Conservation (phyloP, 2,797 vertebrate genomes). For the Basileuterus tristriatus region DNA sequence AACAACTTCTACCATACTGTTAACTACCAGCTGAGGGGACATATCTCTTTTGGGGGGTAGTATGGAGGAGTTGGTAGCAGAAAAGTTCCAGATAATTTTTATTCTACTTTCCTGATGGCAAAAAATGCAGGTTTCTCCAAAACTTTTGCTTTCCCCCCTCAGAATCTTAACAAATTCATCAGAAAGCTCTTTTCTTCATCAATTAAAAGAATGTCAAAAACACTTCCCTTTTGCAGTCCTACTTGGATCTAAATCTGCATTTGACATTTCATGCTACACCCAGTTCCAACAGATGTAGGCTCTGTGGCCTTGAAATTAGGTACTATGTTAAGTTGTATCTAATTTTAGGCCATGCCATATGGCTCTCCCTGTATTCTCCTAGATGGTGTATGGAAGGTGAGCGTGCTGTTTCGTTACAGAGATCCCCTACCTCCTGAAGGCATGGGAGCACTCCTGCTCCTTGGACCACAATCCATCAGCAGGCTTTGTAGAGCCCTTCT, state of each 20-base stretch:
- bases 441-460: not conserved
- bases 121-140: not conserved
- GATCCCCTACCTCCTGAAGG: not conserved
- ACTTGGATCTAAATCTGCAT: slow-evolving; percentile 47
- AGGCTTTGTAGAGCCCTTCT: not conserved
- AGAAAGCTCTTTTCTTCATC: not conserved
- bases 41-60: not conserved
- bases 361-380: slow-evolving; percentile 24
- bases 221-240: slow-evolving; percentile 13
- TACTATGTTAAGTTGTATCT: slow-evolving; percentile 35
- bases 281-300: slow-evolving; percentile 39
- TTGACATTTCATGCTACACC: slow-evolving; percentile 51
- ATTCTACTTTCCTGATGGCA: not conserved
- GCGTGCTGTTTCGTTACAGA: not conserved
- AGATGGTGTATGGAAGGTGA: slow-evolving; percentile 11
- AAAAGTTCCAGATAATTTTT: not conserved
- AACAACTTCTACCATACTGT: not conserved
- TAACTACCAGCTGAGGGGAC: not conserved
- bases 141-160: not conserved
- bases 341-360: slow-evolving; percentile 62
- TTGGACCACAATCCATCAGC: not conserved
- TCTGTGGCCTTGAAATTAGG: slow-evolving; percentile 45
- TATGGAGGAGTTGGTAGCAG: not conserved
- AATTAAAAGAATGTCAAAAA: not conserved
- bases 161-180: not conserved